Evolutionary conservation across 2,113 vertebrate genomes (phyloP).

Genomic region (Centropus bengalensis): DNA sequence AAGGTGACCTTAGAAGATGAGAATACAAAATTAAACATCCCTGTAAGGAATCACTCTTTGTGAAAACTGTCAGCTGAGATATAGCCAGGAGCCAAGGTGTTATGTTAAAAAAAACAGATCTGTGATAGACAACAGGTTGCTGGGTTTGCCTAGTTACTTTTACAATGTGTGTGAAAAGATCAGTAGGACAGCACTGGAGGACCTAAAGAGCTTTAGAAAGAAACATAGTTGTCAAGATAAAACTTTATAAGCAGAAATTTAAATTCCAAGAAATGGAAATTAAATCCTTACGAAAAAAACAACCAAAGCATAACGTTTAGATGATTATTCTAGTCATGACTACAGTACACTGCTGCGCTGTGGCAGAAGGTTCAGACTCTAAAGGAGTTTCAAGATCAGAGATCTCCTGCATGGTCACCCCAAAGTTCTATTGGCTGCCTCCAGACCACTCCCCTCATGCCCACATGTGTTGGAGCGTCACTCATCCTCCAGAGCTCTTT

Average conservation of each 20-base stretch:
- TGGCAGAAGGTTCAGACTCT: background rate
- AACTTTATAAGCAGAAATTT: background rate
- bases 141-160: background rate
- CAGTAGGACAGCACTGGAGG: background rate
- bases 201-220: background rate
- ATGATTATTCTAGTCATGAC: background rate
- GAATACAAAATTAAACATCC: background rate
- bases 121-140: background rate
- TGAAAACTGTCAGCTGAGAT: background rate
- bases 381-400: background rate
- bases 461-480: background rate
- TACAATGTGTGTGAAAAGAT: background rate
- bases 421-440: background rate
- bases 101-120: background rate
- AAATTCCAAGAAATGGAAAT: background rate
- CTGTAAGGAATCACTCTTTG: background rate
- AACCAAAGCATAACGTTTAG: background rate
- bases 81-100: background rate
- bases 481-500: background rate
- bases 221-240: background rate
- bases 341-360: background rate
- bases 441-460: background rate
- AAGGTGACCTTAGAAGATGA: background rate
- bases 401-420: accelerated
- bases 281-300: background rate